phyloP scores from a whole-genome alignment of 2,888 invertebrate species.

The Myopa testacea region DNA sequence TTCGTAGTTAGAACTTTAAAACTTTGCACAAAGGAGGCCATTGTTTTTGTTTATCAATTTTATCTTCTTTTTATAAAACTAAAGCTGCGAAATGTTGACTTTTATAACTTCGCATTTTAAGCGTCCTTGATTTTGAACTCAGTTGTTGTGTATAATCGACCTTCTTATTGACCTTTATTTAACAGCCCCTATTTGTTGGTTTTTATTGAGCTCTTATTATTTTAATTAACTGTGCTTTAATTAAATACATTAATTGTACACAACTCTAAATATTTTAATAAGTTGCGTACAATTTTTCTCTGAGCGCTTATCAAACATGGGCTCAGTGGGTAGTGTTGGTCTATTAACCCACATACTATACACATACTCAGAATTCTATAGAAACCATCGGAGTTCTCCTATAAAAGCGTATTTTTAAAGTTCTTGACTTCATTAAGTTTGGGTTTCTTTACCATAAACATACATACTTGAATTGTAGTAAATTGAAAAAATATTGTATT shows the following conservation, averaged over 20 bases:
- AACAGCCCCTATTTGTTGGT: not conserved
- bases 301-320: not conserved
- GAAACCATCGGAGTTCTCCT: not conserved
- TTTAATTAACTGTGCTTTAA: too few relatives aligned
- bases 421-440: constrained; percentile 3
- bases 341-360: constrained; percentile 15
- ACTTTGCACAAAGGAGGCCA: constrained; percentile 53
- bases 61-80: not conserved
- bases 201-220: too few relatives aligned
- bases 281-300: not conserved
- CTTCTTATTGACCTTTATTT: not conserved
- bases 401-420: constrained; percentile 16
- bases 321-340: constrained; percentile 5
- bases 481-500: not conserved
- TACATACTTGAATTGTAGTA: not conserved
- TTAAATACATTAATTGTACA: too few relatives aligned
- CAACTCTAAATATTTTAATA: too few relatives aligned
- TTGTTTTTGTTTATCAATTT: constrained; percentile 26
- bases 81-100: not conserved
- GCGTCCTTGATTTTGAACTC: constrained; percentile 27
- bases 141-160: not conserved
- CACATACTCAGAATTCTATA: too few relatives aligned
- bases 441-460: not conserved
- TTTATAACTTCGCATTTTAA: not conserved
- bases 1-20: constrained; percentile 58